These are phyloP conservation scores for Chrysolina americana DNA, from an alignment of 2,888 invertebrate genomes.

Conservation along the genomic window DNA sequence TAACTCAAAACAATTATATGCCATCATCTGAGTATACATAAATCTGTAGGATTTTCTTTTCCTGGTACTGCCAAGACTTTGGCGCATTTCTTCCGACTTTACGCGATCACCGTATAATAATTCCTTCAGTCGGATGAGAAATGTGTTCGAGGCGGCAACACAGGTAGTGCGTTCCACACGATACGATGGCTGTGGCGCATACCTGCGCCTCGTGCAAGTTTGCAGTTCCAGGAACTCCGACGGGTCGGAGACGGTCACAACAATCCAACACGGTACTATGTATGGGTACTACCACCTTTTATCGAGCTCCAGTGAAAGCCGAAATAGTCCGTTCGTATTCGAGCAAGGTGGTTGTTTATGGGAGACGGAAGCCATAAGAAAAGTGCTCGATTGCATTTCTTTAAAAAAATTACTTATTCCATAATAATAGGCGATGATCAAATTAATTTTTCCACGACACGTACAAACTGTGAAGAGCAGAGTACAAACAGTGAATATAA, in stretches of 20 bases:
- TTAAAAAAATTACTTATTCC: no score
- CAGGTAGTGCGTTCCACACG: constrained; percentile 16
- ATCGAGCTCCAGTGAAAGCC: not conserved
- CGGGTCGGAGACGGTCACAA: constrained; percentile 36
- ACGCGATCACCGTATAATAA: no score
- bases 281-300: constrained; percentile 8
- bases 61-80: no score
- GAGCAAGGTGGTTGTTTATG: not conserved
- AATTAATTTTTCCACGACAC: no score
- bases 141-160: constrained; percentile 22
- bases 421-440: no score
- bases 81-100: no score
- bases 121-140: not conserved
- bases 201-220: constrained; percentile 27
- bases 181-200: constrained; percentile 24
- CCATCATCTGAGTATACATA: no score
- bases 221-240: constrained; percentile 34
- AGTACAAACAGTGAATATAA: no score
- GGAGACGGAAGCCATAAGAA: not conserved
- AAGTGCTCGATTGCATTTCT: no score
- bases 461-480: no score
- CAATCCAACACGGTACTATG: constrained; percentile 25
- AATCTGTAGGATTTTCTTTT: no score
- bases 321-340: not conserved
- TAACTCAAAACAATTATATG: no score